These are phyloP conservation scores for Micronycteris hirsuta DNA, from an alignment of 2,113 vertebrate genomes.

Conservation along the genomic window DNA sequence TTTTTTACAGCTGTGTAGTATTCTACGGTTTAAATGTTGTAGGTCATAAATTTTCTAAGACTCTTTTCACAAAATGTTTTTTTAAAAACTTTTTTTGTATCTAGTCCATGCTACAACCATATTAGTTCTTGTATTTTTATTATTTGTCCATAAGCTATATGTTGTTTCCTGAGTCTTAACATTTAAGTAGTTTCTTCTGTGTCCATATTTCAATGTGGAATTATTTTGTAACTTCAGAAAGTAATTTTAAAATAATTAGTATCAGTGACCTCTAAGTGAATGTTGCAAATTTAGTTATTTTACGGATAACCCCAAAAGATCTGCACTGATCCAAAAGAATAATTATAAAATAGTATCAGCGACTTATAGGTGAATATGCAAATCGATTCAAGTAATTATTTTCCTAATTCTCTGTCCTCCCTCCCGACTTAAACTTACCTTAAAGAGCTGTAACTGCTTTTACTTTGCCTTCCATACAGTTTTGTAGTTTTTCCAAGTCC, in stretches of 20 bases:
- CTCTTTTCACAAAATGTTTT: not conserved
- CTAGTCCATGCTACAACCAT: not conserved
- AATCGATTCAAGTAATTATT: not conserved
- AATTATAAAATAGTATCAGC: not conserved
- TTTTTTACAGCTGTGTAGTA: no score
- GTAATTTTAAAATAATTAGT: not conserved
- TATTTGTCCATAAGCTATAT: not conserved
- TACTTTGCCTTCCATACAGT: not conserved
- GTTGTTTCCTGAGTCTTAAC: not conserved
- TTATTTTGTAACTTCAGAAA: not conserved
- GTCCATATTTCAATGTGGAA: not conserved
- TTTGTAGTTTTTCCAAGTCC: not conserved
- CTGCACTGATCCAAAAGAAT: constrained; percentile 7
- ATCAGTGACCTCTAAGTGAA: not conserved
- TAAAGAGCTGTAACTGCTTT: not conserved
- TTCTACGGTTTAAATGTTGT: no score
- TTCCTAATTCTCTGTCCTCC: not conserved
- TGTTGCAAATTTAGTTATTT: constrained; percentile 18
- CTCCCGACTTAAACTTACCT: not conserved
- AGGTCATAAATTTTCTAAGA: not conserved
- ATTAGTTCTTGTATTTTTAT: not conserved
- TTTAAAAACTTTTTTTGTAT: not conserved
- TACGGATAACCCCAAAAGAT: not conserved
- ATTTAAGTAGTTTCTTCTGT: not conserved
- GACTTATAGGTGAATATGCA: not conserved